These are phyloP conservation scores for Stomatorhinus ivindoensis DNA, from an alignment of 2,113 vertebrate genomes.

Conservation along the genomic window DNA sequence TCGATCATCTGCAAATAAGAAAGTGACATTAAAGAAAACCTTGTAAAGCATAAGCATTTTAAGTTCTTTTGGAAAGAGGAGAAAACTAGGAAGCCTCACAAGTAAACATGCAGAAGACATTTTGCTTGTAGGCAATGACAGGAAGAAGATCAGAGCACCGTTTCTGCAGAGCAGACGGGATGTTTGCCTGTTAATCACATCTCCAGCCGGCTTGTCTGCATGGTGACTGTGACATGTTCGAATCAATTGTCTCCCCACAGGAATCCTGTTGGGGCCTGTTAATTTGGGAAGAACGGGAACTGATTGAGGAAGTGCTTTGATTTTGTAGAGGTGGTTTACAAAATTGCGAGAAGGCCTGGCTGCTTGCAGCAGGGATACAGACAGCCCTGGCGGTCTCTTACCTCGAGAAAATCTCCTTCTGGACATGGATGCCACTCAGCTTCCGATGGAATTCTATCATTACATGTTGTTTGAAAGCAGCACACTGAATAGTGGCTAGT, in stretches of 20 bases:
- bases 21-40: neutral
- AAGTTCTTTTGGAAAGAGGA: neutral
- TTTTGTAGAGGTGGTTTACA: neutral
- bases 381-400: neutral
- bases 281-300: neutral
- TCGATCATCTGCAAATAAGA: neutral
- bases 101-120: neutral
- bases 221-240: neutral
- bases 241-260: neutral
- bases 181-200: neutral
- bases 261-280: neutral
- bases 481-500: neutral
- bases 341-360: neutral
- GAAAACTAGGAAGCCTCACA: neutral
- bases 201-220: neutral
- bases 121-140: neutral
- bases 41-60: neutral
- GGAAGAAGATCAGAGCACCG: neutral
- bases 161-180: neutral
- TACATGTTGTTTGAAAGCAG: neutral
- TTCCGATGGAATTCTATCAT: neutral
- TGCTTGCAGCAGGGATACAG: neutral
- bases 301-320: neutral
- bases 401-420: neutral
- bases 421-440: neutral